These are phyloP conservation scores for Meleagris gallopavo DNA, from an alignment of 2,113 vertebrate species.

Conservation along the genomic window DNA sequence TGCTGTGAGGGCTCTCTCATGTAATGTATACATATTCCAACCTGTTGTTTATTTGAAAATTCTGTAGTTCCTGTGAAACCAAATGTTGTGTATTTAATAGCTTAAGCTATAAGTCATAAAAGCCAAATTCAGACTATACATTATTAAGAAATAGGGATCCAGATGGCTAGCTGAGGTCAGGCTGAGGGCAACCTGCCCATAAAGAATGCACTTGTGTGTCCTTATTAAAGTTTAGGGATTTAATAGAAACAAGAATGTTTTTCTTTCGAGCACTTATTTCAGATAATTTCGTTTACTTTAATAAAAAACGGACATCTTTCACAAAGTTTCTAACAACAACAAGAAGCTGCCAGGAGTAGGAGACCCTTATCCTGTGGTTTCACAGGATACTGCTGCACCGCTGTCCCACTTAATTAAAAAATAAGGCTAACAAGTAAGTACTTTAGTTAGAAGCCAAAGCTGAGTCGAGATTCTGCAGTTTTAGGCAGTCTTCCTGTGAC, in stretches of 20 bases:
- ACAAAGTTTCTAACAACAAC: background rate
- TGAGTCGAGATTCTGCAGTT: background rate
- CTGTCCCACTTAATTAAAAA: background rate
- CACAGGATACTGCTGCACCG: background rate
- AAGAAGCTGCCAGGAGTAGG: background rate
- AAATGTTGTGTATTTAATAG: slow-evolving; percentile 12
- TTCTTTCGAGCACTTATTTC: background rate
- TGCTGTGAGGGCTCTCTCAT: background rate
- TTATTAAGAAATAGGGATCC: slow-evolving; percentile 2
- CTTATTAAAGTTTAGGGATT: background rate
- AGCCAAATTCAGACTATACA: background rate
- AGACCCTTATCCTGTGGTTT: background rate
- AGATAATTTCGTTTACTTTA: background rate
- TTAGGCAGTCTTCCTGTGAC: background rate
- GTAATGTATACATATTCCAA: background rate
- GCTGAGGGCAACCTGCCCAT: background rate
- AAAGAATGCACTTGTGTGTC: background rate
- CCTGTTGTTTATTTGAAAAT: slow-evolving; percentile 20
- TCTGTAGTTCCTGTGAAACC: background rate
- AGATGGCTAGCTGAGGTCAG: slow-evolving; percentile 13
- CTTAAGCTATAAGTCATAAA: background rate
- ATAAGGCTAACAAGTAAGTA: background rate
- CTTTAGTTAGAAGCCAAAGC: background rate
- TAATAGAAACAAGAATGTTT: background rate
- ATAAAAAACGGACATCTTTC: background rate